Evolutionary conservation across 2,113 vertebrate genomes (phyloP).

Genomic region (Pristiophorus japonicus): DNA sequence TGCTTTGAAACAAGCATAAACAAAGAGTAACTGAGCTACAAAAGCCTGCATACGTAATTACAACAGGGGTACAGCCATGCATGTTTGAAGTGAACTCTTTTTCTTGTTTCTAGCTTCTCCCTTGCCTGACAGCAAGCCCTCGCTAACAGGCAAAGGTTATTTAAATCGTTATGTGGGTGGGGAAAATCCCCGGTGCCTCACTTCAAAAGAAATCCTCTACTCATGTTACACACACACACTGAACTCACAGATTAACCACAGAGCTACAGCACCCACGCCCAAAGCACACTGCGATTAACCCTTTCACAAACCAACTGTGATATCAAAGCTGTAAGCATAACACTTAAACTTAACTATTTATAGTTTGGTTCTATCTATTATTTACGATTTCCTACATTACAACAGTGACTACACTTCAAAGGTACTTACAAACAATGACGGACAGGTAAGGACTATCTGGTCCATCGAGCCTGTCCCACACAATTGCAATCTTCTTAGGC

Average conservation of each 20-base stretch:
- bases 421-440: no score
- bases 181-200: conserved; percentile 59
- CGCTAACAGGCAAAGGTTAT: conserved; percentile 6
- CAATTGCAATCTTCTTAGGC: no score
- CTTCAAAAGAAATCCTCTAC: conserved; percentile 60
- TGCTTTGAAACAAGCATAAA: neutral
- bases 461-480: no score
- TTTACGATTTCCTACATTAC: neutral
- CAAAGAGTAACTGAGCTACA: neutral
- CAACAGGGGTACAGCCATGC: neutral
- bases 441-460: no score
- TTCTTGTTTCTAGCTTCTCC: neutral
- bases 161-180: conserved; percentile 47
- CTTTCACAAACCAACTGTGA: neutral
- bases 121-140: neutral
- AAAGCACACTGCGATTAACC: conserved; percentile 40
- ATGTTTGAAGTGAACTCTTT: neutral
- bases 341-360: neutral
- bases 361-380: neutral
- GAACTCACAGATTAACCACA: conserved; percentile 45
- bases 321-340: neutral
- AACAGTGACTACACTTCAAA: neutral
- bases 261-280: conserved; percentile 50
- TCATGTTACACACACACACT: conserved; percentile 50
- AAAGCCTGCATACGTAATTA: neutral